phyloP scores from a whole-genome alignment of 2,113 vertebrate genomes.

The Ophthalmolycus amberensis region DNA sequence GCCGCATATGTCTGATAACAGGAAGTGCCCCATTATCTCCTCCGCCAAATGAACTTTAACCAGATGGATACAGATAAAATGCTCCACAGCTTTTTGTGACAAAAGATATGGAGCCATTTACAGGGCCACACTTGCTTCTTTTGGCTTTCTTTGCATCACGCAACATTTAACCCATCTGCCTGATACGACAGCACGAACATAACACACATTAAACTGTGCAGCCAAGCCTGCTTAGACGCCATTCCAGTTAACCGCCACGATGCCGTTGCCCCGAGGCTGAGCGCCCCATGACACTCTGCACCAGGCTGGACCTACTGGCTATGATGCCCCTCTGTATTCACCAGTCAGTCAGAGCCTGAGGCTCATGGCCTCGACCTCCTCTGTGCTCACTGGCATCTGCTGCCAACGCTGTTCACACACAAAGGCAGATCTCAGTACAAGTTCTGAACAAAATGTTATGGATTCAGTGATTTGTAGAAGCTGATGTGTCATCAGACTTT shows the following conservation, averaged over 20 bases:
- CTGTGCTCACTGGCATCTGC: conserved; percentile 39
- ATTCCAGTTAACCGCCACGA: conserved; percentile 16
- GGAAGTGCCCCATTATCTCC: conserved; percentile 38
- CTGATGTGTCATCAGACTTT: background rate
- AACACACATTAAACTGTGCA: conserved; percentile 33
- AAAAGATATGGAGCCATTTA: background rate
- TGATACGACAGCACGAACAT: background rate
- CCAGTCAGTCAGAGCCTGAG: conserved; percentile 32
- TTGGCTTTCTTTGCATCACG: background rate
- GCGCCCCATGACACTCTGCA: conserved; percentile 26
- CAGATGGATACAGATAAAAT: conserved; percentile 15
- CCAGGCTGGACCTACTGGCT: conserved; percentile 51
- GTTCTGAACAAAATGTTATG: background rate
- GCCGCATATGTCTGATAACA: conserved; percentile 36
- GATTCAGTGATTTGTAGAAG: conserved; percentile 19
- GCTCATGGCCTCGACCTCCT: conserved; percentile 32
- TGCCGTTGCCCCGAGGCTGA: conserved; percentile 28
- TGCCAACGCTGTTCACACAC: conserved; percentile 9
- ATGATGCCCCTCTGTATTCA: conserved; percentile 25
- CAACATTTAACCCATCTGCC: conserved; percentile 33
- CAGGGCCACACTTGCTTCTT: conserved; percentile 11
- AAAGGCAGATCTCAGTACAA: conserved; percentile 9
- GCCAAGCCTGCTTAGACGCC: conserved; percentile 14
- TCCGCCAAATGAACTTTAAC: conserved; percentile 3
- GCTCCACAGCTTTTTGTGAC: background rate